A percentile compares a stretch with the other conserved stretches of the same genome.
Evolutionary conservation across 2,888 invertebrate species (phyloP).

Genomic region (Nebria brevicollis): DNA sequence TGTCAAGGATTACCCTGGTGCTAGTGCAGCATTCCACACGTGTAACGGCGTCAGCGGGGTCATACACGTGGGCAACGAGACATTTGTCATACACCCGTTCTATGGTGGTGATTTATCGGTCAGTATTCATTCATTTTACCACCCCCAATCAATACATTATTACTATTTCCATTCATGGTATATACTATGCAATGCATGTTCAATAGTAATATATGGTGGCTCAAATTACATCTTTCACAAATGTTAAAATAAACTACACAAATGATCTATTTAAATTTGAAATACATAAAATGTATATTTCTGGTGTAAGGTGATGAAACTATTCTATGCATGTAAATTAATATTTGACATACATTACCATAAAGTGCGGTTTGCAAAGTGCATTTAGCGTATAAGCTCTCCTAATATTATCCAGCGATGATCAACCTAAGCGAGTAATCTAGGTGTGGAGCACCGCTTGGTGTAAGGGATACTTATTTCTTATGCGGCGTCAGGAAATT

Average conservation of each 20-base stretch:
- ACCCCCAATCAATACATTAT: not conserved
- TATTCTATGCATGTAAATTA: not conserved
- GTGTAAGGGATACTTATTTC: constrained; percentile 1
- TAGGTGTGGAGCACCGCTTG: not conserved
- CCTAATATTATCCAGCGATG: not conserved
- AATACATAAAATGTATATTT: too few species aligned
- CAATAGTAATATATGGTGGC: not conserved
- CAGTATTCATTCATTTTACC: constrained; percentile 67
- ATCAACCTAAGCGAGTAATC: not conserved
- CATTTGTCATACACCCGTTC: constrained; percentile 97
- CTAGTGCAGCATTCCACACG: constrained; percentile 96
- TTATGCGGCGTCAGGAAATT: not conserved
- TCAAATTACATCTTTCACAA: not conserved
- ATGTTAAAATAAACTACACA: not conserved
- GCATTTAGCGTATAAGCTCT: not conserved
- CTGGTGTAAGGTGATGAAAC: too few species aligned
- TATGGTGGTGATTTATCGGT: constrained; percentile 97
- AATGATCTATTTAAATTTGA: too few species aligned
- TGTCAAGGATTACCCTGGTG: constrained; percentile 96
- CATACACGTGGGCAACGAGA: constrained; percentile 97
- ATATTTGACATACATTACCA: not conserved
- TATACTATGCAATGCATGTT: not conserved
- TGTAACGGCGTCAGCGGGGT: constrained; percentile 98
- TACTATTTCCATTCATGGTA: not conserved
- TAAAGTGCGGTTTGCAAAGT: not conserved